phyloP scores from a whole-genome alignment of 2,113 vertebrate species.

The Orthonyx spaldingii region DNA sequence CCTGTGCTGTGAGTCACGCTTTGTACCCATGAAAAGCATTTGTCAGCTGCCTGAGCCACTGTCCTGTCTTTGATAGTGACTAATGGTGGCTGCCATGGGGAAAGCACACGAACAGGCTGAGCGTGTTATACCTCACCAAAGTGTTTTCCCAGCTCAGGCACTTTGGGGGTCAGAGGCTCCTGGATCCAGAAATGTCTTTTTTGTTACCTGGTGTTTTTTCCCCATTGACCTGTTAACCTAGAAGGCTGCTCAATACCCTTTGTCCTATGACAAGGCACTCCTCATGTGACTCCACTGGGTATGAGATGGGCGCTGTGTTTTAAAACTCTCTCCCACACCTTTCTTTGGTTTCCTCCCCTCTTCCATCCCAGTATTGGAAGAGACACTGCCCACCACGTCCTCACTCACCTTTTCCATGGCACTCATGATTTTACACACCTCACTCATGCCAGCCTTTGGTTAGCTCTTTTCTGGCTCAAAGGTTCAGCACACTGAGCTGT shows the following conservation, averaged over 20 bases:
- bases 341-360: background rate
- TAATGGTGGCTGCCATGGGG: background rate
- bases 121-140: background rate
- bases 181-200: background rate
- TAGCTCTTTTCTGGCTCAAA: background rate
- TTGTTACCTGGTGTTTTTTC: background rate
- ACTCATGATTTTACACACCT: background rate
- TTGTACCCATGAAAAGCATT: background rate
- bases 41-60: slow-evolving; percentile 16
- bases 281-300: background rate
- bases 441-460: background rate
- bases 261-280: background rate
- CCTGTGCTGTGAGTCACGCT: background rate
- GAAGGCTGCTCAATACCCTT: background rate
- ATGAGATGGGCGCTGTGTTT: background rate
- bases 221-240: background rate
- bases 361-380: background rate
- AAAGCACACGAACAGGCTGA: background rate
- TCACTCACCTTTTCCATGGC: background rate
- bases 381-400: background rate
- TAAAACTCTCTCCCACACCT: background rate
- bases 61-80: slow-evolving; percentile 15
- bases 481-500: background rate
- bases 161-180: background rate
- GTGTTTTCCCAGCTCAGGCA: background rate